Base-by-base conservation (phyloP, 2,888 invertebrate genomes). In the Sphaerophoria rueppellii region DNA sequence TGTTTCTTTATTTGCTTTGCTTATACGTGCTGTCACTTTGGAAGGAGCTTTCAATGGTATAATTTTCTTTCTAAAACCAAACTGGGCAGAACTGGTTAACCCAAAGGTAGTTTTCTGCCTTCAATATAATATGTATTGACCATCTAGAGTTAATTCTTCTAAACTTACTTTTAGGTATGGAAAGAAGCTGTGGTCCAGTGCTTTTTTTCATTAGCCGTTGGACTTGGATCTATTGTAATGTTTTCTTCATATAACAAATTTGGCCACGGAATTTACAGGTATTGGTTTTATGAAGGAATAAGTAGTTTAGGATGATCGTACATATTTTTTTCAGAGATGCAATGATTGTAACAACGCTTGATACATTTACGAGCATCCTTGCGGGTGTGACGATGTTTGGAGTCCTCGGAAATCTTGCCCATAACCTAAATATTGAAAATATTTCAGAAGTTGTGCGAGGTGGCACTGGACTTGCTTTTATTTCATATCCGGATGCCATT, bases 401-500 rank as follows among this genome's bases (percentile, higher is more conserved):
- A 6, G 95, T 97, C 82, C 92, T 97, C 46, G 97, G 97, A 0
- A 96, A 96, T 89, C 90, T 97, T 88, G 96, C 96, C 0, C 92
- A 94, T 87, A 94, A 95, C 88, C 91, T 93, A 65, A 92, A 93
- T 0, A 91, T 91, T 14, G 92, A 93, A 7, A 94, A 94, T 9
- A 94, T 96, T 4, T 89, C 92, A 0, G 91, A 93, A 0, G 95
- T 96, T 1, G 94, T 96, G 0, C 94, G 95, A 4, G 95, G 95
- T 37, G 96, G 96, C 7, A 94, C 96, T 0, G 96, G 96, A 0
- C 91, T 97, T 67, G 96, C 97, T 2, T 97, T 97, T 89, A 94
- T 97, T 75, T 96, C 96, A 0, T 97, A 97, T 90, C 97, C 97
- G 0, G 96, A 96, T 89, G 96, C 96, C 0, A 94, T 97, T 74